These are phyloP conservation scores for Verasper variegatus DNA, from an alignment of 2,113 vertebrate species.

Conservation along the genomic window DNA sequence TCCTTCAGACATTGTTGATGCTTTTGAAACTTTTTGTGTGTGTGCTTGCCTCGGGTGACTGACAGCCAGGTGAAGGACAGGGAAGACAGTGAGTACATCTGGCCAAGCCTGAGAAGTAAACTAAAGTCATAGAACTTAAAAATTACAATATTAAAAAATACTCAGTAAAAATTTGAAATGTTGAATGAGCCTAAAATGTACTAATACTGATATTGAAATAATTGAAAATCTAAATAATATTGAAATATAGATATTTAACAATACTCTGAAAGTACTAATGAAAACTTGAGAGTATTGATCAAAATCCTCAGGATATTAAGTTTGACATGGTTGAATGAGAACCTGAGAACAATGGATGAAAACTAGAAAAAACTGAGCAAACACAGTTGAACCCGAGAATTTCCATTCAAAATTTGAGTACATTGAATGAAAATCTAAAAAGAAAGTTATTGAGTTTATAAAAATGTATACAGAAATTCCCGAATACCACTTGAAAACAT, in stretches of 20 bases:
- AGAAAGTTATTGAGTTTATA: no score
- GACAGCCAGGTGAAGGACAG: slow-evolving; percentile 14
- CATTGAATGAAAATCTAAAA: neutral
- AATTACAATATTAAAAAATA: neutral
- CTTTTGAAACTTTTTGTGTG: slow-evolving; percentile 35
- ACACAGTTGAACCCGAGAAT: neutral
- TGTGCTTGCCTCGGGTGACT: slow-evolving; percentile 23
- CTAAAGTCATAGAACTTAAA: slow-evolving; percentile 9
- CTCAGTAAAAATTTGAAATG: no score
- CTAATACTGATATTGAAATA: no score
- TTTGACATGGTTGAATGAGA: no score
- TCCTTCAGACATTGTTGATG: slow-evolving; percentile 22
- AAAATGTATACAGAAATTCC: no score
- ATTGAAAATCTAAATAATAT: no score
- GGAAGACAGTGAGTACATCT: neutral
- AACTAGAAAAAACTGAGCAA: neutral
- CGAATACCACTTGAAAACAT: neutral
- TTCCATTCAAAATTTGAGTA: neutral
- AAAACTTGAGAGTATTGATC: neutral
- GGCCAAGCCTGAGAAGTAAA: slow-evolving; percentile 5
- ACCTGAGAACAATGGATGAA: neutral
- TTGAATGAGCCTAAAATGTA: no score
- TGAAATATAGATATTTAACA: neutral
- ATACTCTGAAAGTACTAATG: neutral
- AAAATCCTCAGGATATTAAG: neutral